Evolutionary conservation across 92 coral and sea anemone species (phyloP), one percentile per base, ranked within the genome.

Genomic region (Zoanthus sociatus): DNA sequence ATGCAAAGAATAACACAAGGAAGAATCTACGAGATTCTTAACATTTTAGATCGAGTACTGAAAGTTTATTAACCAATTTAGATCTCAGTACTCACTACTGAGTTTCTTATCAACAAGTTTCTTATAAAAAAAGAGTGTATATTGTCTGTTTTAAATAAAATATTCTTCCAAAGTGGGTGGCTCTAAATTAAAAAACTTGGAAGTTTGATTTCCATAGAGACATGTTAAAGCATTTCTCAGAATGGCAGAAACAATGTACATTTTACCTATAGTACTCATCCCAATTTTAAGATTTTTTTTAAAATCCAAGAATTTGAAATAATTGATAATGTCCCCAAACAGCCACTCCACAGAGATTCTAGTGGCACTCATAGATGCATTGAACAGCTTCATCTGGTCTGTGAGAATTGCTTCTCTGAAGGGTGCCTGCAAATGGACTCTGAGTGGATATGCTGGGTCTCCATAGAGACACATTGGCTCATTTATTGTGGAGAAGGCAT

Each of bases 91-190:
- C 53, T 48, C 53, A 48, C 53, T 48, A 48, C 55, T 50, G 9
- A 50, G 55, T 50, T 50, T 50, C 10, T 50, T 50, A 50, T 50
- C 4, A 50, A 50, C 55, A 10, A 50, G 55, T 50, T 50, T 50
- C 55, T 50, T 50, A 50, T 50, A 50, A 50, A 50, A 37, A 50
- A 50, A 5, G 55, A 50, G 55, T 50, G 55, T 50, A 50, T 3
- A 50, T 50, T 2, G 53, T 48, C 53, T 48, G 53, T 14, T 8
- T 67, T 67, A 20, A 67, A 21, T 21, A 67, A 18, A 67, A 67
- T 67, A 67, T 12, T 67, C 72, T 20, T 67, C 72, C 72, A 67
- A 20, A 20, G 37, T 67, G 72, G 72, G 72, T 67, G 72, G 72
- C 37, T 67, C 72, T 67, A 67, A 67, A 5, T 71, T 1, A 33